Base-by-base conservation (phyloP, 30 jellyfish, hydroid and myxozoan species). In the Nemopilema nomurai region DNA sequence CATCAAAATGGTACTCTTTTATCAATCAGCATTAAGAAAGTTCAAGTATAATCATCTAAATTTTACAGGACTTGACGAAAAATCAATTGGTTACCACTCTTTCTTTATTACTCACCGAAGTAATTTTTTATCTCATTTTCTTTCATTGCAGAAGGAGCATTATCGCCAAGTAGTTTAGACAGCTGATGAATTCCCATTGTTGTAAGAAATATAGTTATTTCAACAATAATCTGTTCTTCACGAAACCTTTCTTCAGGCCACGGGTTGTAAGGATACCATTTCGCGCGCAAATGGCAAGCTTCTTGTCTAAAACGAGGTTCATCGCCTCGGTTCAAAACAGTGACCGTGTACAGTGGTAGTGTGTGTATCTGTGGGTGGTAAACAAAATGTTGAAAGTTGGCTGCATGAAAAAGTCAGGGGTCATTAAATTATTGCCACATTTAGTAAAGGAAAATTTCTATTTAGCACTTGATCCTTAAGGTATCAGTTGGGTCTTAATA, bases 121-220 rank as follows among this genome's bases (percentile, higher is more conserved):
- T 92, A 92, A 75, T 87, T 92, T 74, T 92, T 92, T 65, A 92
- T 85, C 50, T 92, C 96, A 67, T 92, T 92, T 79, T 92, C 98
- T 49, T 92, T 92, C 98, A 92, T 92, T 22, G 90, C 64, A 18
- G 90, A 52, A 4, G 98, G 92, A 0, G 98, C 96, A 74, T 82
- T 78, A 29, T 92, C 98, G 29, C 79, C 98, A 0, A 92, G 68
- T 8, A 92, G 82, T 69, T 92, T 92, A 13, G 98, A 76, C 18
- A 92, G 89, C 69, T 92, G 96, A 81, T 87, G 98, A 87, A 92
- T 92, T 28, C 98, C 98, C 98, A 92, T 92, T 19, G 74, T 67
- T 22, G 71, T 31, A 25, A 20, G 20, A 29, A 25, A 22, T n/a
- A 22, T 13, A 49, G 49, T 16, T 3, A 3, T 41, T 41, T 6